Evolutionary conservation across 1,140 invertebrate genomes (phyloP).

Genomic region (Neodiprion pinetum): DNA sequence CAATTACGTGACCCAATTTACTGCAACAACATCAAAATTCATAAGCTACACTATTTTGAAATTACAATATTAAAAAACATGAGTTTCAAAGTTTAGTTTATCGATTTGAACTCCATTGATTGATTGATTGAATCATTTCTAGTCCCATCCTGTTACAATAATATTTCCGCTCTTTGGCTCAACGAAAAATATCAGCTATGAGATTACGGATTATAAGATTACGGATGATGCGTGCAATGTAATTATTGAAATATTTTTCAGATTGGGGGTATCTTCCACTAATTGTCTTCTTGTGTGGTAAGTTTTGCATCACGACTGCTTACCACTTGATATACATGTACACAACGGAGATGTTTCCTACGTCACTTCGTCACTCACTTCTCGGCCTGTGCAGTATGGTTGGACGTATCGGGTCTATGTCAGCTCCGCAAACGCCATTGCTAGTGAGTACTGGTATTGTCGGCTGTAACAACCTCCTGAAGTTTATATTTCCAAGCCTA

Average conservation of each 20-base stretch:
- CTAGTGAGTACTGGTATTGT: slow-evolving; percentile 58
- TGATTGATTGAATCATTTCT: too few relatives aligned
- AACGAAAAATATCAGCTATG: too few relatives aligned
- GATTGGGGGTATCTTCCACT: slow-evolving; percentile 54
- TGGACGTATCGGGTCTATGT: slow-evolving; percentile 72
- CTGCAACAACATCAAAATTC: not conserved
- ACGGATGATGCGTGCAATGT: too few relatives aligned
- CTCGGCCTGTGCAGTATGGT: slow-evolving; percentile 75
- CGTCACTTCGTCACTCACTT: slow-evolving; percentile 68
- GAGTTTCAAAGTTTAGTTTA: too few relatives aligned
- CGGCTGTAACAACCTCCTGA: too few relatives aligned
- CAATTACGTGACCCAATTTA: too few relatives aligned
- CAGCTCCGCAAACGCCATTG: slow-evolving; percentile 72
- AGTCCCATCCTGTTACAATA: too few relatives aligned
- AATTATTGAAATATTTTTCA: slow-evolving; percentile 22
- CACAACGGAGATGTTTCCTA: slow-evolving; percentile 78
- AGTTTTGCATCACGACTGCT: slow-evolving; percentile 74
- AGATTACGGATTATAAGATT: too few relatives aligned
- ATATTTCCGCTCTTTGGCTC: too few relatives aligned
- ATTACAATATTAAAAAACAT: not conserved
- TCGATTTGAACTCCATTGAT: too few relatives aligned
- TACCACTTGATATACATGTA: slow-evolving; percentile 76
- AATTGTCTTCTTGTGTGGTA: slow-evolving; percentile 73
- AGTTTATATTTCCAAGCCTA: too few relatives aligned
- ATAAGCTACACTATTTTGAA: slow-evolving; percentile 7